Evolutionary conservation across 2,113 vertebrate species (phyloP).

Genomic region (Buteo buteo): DNA sequence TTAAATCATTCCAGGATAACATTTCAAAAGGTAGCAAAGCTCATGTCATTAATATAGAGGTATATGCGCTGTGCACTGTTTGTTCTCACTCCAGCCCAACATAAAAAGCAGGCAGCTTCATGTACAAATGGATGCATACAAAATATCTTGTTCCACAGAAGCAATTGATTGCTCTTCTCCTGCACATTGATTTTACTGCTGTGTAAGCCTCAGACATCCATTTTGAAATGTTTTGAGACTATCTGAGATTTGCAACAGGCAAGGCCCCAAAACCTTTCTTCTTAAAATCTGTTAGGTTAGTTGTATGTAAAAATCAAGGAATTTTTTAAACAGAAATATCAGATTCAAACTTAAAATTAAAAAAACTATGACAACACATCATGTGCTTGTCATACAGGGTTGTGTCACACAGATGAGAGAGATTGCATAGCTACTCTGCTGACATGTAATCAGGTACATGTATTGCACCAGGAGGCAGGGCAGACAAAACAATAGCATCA

Average conservation of each 20-base stretch:
- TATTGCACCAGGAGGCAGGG: background rate
- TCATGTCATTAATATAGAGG: background rate
- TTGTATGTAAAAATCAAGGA: background rate
- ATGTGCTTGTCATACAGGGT: background rate
- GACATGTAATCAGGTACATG: fast-evolving
- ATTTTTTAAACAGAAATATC: background rate
- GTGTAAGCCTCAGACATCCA: background rate
- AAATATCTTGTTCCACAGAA: background rate
- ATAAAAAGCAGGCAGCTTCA: background rate
- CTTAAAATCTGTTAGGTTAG: background rate
- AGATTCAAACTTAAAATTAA: background rate
- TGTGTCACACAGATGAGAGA: background rate
- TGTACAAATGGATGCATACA: background rate
- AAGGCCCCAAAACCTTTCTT: background rate
- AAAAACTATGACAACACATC: background rate
- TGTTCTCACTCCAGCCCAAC: background rate
- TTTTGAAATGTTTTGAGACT: background rate
- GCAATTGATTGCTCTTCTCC: background rate
- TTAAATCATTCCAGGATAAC: background rate
- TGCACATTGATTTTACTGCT: background rate
- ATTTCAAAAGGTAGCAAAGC: background rate
- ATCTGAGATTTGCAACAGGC: background rate
- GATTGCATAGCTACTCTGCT: background rate
- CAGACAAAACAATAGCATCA: background rate
- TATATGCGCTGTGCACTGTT: background rate